Evolutionary conservation across 2,888 invertebrate species (phyloP).

Genomic region (Scaptomyza flava): DNA sequence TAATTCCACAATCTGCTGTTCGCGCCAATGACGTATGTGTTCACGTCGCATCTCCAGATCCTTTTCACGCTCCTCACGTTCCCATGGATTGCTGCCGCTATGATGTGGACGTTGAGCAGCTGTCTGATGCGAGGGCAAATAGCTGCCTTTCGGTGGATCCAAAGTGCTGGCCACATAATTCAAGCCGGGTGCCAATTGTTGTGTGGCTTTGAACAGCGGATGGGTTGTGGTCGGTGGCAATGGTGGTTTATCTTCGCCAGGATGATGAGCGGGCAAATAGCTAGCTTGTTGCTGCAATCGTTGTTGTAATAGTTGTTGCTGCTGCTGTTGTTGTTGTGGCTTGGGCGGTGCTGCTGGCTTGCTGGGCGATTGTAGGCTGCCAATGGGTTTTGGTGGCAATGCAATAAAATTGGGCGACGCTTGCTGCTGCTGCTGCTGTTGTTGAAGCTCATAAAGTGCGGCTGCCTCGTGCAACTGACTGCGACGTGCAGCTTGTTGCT

Average conservation of each 20-base stretch:
- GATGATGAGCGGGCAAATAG: slow-evolving; percentile 46
- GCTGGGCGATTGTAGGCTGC: slow-evolving; percentile 81
- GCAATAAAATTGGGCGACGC: slow-evolving; percentile 82
- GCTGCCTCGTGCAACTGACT: slow-evolving; percentile 87
- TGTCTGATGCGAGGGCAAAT: slow-evolving; percentile 85
- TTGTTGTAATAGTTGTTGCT: slow-evolving; percentile 44
- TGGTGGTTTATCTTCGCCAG: slow-evolving; percentile 86
- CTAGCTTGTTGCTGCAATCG: slow-evolving; percentile 40
- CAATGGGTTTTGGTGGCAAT: slow-evolving; percentile 79
- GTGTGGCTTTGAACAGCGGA: slow-evolving; percentile 86
- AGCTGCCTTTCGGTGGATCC: slow-evolving; percentile 90
- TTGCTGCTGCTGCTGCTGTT: slow-evolving; percentile 79
- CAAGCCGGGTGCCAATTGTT: slow-evolving; percentile 77
- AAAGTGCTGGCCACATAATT: slow-evolving; percentile 89
- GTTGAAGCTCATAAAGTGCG: slow-evolving; percentile 77
- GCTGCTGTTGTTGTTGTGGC: slow-evolving; percentile 61
- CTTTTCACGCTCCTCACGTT: slow-evolving; percentile 95
- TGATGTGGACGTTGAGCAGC: slow-evolving; percentile 42
- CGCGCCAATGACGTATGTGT: slow-evolving; percentile 91
- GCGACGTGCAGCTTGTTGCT: slow-evolving; percentile 72
- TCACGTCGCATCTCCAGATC: slow-evolving; percentile 89
- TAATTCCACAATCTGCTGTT: slow-evolving; percentile 93
- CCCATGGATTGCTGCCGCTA: slow-evolving; percentile 92
- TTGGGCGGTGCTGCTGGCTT: slow-evolving; percentile 76
- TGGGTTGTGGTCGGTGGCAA: slow-evolving; percentile 90